Base-by-base conservation (phyloP, 2,888 invertebrate genomes). In the Epinotia demarniana region DNA sequence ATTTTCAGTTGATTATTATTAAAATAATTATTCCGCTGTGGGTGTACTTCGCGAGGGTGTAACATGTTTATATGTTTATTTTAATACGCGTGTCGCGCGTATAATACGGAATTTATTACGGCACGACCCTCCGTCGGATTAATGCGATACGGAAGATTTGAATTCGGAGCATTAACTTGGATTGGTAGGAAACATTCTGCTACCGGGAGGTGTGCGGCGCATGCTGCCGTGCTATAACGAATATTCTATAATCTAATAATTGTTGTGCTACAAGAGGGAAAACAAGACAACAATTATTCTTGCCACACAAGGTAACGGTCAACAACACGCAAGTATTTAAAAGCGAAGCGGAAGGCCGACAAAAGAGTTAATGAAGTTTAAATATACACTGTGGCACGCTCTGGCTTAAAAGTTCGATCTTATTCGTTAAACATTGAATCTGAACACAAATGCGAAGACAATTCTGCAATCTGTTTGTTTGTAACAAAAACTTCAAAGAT, bases 21-120 rank as follows among this genome's bases (percentile, higher is more conserved):
- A 61, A 64, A 19, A 64, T 78, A 79, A 63, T 81, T 63, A 79
- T 72, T 77, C 79, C 77, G 86, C 80, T 86, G 83, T 81, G 82
- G 83, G 82, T 86, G 86, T 89, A 82, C 88, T 80, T 80, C 82
- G 87, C 80, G 89, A 90, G 93, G 92, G 92, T 90, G 92, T 91
- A 87, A 90, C 91, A 90, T 93, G 92, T 94, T 93, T 94, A 94
- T 94, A 92, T 93, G 93, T 93, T 93, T 93, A 94, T 94, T 94
- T 94, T 94, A 94, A 94, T 94, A 94, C 94, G 93, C 93, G 93
- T 93, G 94, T 94, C 94, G 93, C 86, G 93, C 92, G 93, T 93
- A 93, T 94, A 94, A 93, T 94, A 92, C 91, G 90, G 92, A 93
- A 93, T 93, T 94, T 94, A 93, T 94, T 93, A 93, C 89, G 90